These are phyloP conservation scores for Tetraneura akinire DNA, from an alignment of 1,140 invertebrate species.

Conservation along the genomic window DNA sequence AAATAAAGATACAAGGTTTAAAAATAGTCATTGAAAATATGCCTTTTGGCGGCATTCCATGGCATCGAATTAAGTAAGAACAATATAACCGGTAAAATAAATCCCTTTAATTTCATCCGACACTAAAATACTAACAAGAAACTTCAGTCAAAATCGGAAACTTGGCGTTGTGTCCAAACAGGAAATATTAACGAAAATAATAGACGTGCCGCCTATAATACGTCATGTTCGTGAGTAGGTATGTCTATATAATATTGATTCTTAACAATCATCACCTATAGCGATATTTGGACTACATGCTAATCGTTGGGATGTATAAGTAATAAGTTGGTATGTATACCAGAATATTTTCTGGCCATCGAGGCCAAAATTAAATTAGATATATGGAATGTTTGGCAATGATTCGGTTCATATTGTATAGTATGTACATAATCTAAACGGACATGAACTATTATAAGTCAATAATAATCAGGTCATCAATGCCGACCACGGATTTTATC, in stretches of 20 bases:
- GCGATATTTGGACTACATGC: neutral
- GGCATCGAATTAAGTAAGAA: constrained; percentile 28
- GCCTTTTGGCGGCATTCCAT: constrained; percentile 43
- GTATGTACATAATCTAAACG: neutral
- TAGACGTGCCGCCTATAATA: neutral
- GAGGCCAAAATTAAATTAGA: constrained; percentile 35
- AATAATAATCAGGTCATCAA: constrained; percentile 27
- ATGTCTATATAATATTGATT: neutral
- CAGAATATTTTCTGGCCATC: constrained; percentile 8
- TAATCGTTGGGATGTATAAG: constrained; percentile 21
- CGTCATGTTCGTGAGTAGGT: neutral
- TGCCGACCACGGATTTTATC: neutral
- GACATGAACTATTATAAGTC: constrained; percentile 19
- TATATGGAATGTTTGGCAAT: constrained; percentile 35
- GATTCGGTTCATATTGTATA: neutral
- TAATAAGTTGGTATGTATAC: too few species aligned
- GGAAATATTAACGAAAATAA: constrained; percentile 25
- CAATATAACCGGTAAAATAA: constrained; percentile 5
- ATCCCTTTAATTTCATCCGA: neutral
- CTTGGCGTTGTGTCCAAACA: constrained; percentile 20
- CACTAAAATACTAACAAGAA: constrained; percentile 21
- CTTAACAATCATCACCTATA: neutral
- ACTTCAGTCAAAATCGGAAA: neutral
- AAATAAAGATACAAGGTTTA: constrained; percentile 21
- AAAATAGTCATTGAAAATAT: constrained; percentile 51